These are phyloP conservation scores for Opisthocomus hoazin DNA, from an alignment of 2,113 vertebrate species.

Conservation along the genomic window DNA sequence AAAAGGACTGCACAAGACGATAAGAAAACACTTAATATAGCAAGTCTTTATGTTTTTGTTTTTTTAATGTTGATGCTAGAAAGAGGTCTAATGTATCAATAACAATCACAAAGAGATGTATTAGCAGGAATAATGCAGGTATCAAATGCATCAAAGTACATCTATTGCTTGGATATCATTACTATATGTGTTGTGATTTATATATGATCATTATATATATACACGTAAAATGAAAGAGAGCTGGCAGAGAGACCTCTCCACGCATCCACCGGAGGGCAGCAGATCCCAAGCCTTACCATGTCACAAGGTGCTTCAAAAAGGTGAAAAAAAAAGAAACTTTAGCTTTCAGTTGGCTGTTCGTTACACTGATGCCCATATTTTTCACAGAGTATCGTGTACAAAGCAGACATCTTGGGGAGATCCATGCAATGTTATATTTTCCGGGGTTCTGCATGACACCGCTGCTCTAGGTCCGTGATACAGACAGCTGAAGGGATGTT, in stretches of 20 bases:
- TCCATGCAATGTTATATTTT: background rate
- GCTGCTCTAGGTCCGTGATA: accelerated
- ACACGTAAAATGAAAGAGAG: background rate
- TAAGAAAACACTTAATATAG: background rate
- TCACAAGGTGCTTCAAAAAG: accelerated
- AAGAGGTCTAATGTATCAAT: background rate
- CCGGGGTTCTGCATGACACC: background rate
- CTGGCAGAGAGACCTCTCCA: background rate
- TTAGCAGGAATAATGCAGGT: background rate
- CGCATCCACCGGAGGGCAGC: constrained; percentile 32
- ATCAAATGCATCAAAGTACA: background rate
- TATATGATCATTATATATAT: background rate
- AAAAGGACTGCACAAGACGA: background rate
- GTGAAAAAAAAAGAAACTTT: background rate
- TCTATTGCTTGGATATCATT: background rate
- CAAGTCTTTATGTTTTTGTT: background rate
- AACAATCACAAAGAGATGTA: background rate
- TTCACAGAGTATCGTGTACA: background rate
- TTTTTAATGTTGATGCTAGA: background rate
- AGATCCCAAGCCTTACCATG: background rate
- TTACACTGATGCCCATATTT: background rate
- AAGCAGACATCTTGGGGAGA: background rate
- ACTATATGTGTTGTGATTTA: background rate
- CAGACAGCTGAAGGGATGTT: background rate
- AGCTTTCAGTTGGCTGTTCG: background rate